Evolutionary conservation across 2,888 invertebrate genomes (phyloP).

Genomic region (Chesias legatella): DNA sequence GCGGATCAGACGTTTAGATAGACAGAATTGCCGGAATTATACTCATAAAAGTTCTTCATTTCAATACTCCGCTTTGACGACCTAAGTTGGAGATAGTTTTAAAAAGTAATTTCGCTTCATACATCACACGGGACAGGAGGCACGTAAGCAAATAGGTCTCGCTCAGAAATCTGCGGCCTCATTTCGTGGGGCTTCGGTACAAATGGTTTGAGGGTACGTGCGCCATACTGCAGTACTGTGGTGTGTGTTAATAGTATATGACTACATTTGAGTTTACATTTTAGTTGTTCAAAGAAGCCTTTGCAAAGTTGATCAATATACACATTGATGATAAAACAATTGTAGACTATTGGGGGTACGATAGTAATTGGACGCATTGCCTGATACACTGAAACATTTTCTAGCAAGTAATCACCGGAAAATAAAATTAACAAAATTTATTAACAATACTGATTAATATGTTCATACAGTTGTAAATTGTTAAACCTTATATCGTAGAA

Average conservation of each 20-base stretch:
- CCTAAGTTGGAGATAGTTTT: slow-evolving; percentile 12
- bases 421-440: too few species aligned
- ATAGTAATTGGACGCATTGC: too few species aligned
- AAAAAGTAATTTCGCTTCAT: slow-evolving; percentile 13
- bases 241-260: neutral
- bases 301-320: too few species aligned
- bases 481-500: too few species aligned
- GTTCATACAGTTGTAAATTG: too few species aligned
- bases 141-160: slow-evolving; percentile 33
- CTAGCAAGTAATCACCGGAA: too few species aligned
- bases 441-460: too few species aligned
- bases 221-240: neutral
- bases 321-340: too few species aligned
- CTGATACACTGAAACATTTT: too few species aligned
- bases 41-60: slow-evolving; percentile 10
- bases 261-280: too few species aligned
- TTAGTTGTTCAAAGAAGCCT: too few species aligned
- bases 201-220: slow-evolving; percentile 8
- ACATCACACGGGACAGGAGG: slow-evolving; percentile 11
- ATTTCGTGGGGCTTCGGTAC: slow-evolving; percentile 19
- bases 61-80: slow-evolving; percentile 9
- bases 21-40: slow-evolving; percentile 8
- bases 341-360: too few species aligned
- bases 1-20: slow-evolving; percentile 5
- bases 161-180: slow-evolving; percentile 22